phyloP scores from a whole-genome alignment of 2,888 invertebrate genomes.

The Dromius quadrimaculatus region DNA sequence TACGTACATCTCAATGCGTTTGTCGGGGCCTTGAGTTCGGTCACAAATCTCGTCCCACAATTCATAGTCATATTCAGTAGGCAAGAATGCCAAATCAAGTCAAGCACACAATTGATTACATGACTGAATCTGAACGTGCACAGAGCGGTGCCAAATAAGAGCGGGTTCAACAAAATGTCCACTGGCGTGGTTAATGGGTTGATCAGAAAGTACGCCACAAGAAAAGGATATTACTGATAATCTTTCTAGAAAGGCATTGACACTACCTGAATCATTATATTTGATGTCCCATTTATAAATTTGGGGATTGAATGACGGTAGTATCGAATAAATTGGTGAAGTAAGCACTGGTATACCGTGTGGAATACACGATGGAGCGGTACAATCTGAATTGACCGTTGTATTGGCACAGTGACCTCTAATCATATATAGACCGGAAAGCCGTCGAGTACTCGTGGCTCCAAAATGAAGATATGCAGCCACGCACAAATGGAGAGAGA shows the following conservation, averaged over 20 bases:
- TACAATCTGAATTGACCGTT: no score
- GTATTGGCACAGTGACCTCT: no score
- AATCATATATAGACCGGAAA: no score
- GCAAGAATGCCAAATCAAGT: not conserved
- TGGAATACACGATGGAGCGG: no score
- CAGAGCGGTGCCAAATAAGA: not conserved
- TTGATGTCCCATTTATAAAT: constrained; percentile 1
- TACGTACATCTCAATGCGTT: not conserved
- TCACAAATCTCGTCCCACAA: not conserved
- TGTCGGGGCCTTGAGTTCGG: not conserved
- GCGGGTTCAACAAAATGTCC: not conserved
- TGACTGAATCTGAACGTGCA: not conserved
- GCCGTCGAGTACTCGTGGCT: no score
- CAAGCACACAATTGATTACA: not conserved
- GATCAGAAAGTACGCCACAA: not conserved
- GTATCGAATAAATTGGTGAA: no score
- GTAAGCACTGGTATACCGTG: no score
- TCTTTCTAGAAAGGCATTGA: constrained; percentile 1
- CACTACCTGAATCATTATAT: not conserved
- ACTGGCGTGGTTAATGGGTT: not conserved
- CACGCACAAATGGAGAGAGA: no score
- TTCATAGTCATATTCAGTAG: not conserved
- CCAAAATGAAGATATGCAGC: no score
- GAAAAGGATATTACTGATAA: not conserved
- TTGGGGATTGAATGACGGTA: no score